Conservation (phyloP, 1,140 invertebrate genomes). For the Scaptomyza graminum region DNA sequence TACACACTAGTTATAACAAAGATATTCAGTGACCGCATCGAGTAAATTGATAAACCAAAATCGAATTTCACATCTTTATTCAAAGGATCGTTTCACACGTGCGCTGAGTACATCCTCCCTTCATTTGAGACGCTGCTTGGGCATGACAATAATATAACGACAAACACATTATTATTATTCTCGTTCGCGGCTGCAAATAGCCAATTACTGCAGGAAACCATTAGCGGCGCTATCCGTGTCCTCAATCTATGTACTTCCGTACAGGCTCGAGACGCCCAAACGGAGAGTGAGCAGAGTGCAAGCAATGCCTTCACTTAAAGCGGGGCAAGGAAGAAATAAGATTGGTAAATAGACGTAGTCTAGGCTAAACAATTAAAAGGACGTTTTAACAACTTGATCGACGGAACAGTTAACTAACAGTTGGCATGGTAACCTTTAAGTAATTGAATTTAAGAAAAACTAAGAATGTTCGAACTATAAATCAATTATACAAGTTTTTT, state of each 20-base stretch:
- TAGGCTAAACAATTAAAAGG: background rate
- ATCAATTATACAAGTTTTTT: no score
- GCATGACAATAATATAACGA: slow-evolving; percentile 51
- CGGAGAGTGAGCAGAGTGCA: background rate
- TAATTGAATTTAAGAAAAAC: no score
- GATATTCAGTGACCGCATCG: slow-evolving; percentile 28
- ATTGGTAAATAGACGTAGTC: slow-evolving; percentile 8
- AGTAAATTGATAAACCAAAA: background rate
- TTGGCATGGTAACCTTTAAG: background rate
- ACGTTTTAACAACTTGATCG: background rate
- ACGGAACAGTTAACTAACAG: background rate
- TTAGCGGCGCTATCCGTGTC: slow-evolving; percentile 21
- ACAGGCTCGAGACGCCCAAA: slow-evolving; percentile 11
- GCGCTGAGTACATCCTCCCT: background rate
- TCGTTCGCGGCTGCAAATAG: slow-evolving; percentile 13
- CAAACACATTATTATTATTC: slow-evolving; percentile 11
- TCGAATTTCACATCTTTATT: background rate
- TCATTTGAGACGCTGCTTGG: background rate
- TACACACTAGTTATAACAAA: slow-evolving; percentile 33
- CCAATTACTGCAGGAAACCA: slow-evolving; percentile 29
- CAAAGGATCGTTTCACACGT: background rate
- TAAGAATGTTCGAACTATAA: no score
- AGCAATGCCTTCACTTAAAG: background rate
- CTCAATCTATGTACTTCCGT: slow-evolving; percentile 28
- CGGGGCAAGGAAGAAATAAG: no score